Evolutionary conservation across 2,888 invertebrate species (phyloP).

Genomic region (Conistra vaccinii): DNA sequence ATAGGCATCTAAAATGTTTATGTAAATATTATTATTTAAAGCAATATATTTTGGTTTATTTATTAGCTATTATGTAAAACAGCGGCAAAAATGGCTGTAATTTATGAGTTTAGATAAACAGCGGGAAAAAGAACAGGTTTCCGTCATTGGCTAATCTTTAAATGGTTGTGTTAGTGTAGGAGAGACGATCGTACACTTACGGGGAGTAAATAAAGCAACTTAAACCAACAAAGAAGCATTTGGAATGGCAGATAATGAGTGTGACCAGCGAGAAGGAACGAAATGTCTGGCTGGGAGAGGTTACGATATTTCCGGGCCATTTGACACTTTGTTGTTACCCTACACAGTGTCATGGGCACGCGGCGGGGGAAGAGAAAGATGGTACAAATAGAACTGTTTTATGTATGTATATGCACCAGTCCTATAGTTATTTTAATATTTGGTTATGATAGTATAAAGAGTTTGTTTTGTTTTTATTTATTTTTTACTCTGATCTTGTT

Average conservation of each 20-base stretch:
- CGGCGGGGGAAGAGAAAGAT: slow-evolving; percentile 71
- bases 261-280: slow-evolving; percentile 86
- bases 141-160: slow-evolving; percentile 44
- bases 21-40: slow-evolving; percentile 54
- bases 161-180: slow-evolving; percentile 50
- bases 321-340: slow-evolving; percentile 88
- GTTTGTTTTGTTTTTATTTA: background rate
- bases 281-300: slow-evolving; percentile 84
- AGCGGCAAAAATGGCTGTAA: slow-evolving; percentile 45
- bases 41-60: slow-evolving; percentile 54
- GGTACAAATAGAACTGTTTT: slow-evolving; percentile 63
- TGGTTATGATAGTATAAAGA: slow-evolving; percentile 4
- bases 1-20: slow-evolving; percentile 45
- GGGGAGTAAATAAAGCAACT: slow-evolving; percentile 87
- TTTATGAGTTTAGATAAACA: slow-evolving; percentile 45
- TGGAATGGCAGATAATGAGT: slow-evolving; percentile 88
- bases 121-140: slow-evolving; percentile 38
- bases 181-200: slow-evolving; percentile 47
- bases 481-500: too few species aligned
- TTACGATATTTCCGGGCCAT: slow-evolving; percentile 89
- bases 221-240: slow-evolving; percentile 84
- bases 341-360: slow-evolving; percentile 83
- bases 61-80: slow-evolving; percentile 58
- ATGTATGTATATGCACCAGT: slow-evolving; percentile 41
- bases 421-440: slow-evolving; percentile 31